Percentiles rank a stretch among this genome's conserved stretches.
Evolutionary conservation across 2,888 invertebrate genomes (phyloP).

Genomic region (Crossocerus cetratus): DNA sequence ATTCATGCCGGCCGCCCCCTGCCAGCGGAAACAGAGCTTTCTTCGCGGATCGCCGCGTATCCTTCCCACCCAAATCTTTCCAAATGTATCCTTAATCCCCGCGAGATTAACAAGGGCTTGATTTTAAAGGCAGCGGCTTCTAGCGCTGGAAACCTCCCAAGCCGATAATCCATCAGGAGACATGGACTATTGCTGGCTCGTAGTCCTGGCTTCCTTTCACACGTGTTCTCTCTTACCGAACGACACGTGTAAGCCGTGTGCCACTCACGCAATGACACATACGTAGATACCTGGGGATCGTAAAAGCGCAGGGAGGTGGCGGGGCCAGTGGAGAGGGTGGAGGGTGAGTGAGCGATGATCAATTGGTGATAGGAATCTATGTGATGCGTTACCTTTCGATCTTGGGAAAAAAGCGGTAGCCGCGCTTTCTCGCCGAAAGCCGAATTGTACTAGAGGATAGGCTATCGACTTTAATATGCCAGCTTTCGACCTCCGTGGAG

Average conservation of each 20-base stretch:
- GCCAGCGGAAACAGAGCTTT: neutral
- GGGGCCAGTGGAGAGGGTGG: too few species aligned
- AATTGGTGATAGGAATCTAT: slow-evolving; percentile 34
- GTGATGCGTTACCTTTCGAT: slow-evolving; percentile 71
- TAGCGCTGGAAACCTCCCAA: slow-evolving; percentile 47
- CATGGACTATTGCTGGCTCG: slow-evolving; percentile 19
- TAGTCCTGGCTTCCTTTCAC: too few species aligned
- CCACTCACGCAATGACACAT: too few species aligned
- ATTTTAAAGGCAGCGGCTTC: slow-evolving; percentile 37
- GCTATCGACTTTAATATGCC: slow-evolving; percentile 75
- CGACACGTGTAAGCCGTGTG: too few species aligned
- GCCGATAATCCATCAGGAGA: slow-evolving; percentile 45
- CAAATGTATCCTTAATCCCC: neutral
- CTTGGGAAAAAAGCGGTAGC: slow-evolving; percentile 74
- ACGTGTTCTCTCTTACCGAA: too few species aligned
- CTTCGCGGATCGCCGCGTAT: neutral
- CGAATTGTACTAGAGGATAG: slow-evolving; percentile 74
- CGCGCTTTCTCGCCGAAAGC: slow-evolving; percentile 75
- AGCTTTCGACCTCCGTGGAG: slow-evolving; percentile 74
- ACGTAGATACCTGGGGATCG: too few species aligned
- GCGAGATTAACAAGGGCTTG: slow-evolving; percentile 13
- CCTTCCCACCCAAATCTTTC: neutral
- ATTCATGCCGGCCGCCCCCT: neutral
- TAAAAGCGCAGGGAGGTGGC: too few species aligned
- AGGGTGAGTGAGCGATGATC: neutral